phyloP scores from a whole-genome alignment of 2,797 vertebrate genomes.

The Pangasius larnaudii region DNA sequence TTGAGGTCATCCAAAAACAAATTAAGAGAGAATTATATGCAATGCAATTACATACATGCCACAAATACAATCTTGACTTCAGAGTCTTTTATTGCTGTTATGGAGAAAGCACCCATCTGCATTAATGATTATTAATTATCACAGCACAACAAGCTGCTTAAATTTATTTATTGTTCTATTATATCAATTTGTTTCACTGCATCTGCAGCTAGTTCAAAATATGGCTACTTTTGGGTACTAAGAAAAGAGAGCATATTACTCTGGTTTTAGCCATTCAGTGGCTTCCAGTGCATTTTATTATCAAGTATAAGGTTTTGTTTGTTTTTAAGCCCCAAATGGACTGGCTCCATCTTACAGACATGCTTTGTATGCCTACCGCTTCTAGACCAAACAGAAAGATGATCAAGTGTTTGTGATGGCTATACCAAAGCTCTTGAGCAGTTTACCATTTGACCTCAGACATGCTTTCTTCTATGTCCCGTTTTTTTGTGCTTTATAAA shows the following conservation, averaged over 20 bases:
- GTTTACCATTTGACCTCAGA: background rate
- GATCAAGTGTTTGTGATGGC: background rate
- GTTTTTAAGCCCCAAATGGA: background rate
- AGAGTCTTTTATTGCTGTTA: background rate
- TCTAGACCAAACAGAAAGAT: background rate
- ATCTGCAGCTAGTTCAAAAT: slow-evolving; percentile 28
- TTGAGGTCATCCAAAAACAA: slow-evolving; percentile 63
- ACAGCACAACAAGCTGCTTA: background rate
- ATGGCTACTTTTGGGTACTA: background rate
- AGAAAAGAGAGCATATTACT: background rate
- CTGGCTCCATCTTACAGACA: background rate
- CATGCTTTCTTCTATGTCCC: background rate
- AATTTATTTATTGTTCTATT: background rate
- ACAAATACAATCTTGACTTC: background rate
- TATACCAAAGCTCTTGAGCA: background rate
- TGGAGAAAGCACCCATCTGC: background rate
- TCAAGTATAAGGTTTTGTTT: background rate
- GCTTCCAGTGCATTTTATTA: background rate
- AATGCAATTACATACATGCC: slow-evolving; percentile 61
- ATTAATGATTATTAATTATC: slow-evolving; percentile 7
- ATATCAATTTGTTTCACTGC: background rate
- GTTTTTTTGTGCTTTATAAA: background rate
- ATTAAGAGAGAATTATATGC: slow-evolving; percentile 63
- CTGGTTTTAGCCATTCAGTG: background rate
- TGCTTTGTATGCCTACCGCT: background rate